These are phyloP conservation scores for Phylloscopus trochilus DNA, from an alignment of 2,113 vertebrate species.

Conservation along the genomic window DNA sequence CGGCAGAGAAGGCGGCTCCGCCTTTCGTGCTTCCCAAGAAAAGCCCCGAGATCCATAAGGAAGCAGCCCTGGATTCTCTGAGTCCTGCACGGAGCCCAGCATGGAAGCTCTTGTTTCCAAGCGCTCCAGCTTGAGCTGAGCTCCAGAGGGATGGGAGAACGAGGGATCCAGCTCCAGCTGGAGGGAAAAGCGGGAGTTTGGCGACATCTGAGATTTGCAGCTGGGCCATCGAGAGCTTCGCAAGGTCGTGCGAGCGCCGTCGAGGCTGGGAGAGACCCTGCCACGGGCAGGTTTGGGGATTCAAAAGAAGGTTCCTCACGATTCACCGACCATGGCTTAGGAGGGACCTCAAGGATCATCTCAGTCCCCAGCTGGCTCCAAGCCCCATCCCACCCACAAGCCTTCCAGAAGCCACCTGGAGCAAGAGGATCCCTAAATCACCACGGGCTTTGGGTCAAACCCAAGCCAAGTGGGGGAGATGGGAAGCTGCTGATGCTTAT, in stretches of 20 bases:
- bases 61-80: not conserved
- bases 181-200: not conserved
- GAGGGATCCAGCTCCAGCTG: not conserved
- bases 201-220: not conserved
- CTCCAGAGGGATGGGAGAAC: constrained; percentile 11
- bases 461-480: not conserved
- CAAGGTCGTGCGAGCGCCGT: no score
- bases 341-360: not conserved
- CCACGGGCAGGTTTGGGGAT: not conserved
- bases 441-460: no score
- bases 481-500: fast-evolving
- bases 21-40: not conserved
- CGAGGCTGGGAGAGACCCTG: not conserved
- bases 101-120: not conserved
- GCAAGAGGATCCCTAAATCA: no score
- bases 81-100: constrained; percentile 63
- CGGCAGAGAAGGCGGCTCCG: not conserved
- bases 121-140: not conserved
- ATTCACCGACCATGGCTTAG: fast-evolving
- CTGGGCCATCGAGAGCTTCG: not conserved
- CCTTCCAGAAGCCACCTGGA: no score
- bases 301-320: no score
- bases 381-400: no score
- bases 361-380: no score
- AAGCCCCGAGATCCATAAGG: no score